Conservation (phyloP, 1,140 invertebrate genomes). For the Diuraphis noxia region DNA sequence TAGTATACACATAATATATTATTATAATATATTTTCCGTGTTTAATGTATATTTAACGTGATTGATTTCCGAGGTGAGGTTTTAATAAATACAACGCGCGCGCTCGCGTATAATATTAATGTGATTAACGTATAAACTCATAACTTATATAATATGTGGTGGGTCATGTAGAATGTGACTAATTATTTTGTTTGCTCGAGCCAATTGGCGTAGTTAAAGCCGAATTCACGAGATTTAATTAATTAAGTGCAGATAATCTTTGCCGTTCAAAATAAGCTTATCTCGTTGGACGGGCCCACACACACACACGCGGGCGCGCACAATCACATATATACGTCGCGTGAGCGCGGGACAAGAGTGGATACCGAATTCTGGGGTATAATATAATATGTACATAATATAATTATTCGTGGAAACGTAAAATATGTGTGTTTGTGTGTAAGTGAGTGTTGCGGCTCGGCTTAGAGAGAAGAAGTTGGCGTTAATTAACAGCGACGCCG, state of each 20-base stretch:
- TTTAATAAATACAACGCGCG: background rate
- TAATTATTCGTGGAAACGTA: background rate
- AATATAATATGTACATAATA: slow-evolving; percentile 1
- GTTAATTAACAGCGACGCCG: background rate
- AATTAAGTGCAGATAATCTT: slow-evolving; percentile 33
- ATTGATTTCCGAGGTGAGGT: background rate
- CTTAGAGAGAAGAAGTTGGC: background rate
- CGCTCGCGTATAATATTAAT: background rate
- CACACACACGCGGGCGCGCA: background rate
- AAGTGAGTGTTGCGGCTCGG: background rate
- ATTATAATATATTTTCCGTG: background rate
- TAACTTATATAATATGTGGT: background rate
- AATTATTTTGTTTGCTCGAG: slow-evolving; percentile 7
- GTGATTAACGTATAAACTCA: background rate
- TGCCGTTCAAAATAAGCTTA: slow-evolving; percentile 7
- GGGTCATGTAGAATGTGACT: background rate
- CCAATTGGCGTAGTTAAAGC: background rate
- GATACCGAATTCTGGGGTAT: background rate
- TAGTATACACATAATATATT: background rate
- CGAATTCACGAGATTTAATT: slow-evolving; percentile 3
- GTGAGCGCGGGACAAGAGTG: background rate
- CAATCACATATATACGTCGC: background rate
- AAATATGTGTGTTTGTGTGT: background rate
- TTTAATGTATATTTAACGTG: background rate
- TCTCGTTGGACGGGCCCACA: slow-evolving; percentile 2